phyloP scores from a whole-genome alignment of 23 tunicate species.

The Ascidia mentula region DNA sequence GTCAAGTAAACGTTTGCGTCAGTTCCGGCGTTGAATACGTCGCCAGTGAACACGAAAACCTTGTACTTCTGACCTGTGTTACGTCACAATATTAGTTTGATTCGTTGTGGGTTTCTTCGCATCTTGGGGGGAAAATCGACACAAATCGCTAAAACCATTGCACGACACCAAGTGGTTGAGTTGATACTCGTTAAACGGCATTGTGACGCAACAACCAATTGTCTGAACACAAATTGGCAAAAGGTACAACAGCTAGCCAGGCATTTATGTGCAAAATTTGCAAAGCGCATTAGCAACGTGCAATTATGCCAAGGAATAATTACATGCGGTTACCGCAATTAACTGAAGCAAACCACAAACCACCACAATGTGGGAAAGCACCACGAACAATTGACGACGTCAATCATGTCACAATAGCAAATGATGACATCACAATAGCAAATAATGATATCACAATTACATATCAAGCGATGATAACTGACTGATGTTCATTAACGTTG shows the following conservation, averaged over 20 bases:
- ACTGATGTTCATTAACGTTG: too few species aligned
- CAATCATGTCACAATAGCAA: not conserved
- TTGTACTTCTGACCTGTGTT: conserved; percentile 63
- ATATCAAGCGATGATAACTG: too few species aligned
- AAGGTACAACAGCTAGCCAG: too few species aligned
- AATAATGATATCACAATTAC: not conserved
- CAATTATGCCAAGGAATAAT: not conserved
- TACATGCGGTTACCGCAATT: not conserved
- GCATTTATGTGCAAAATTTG: too few species aligned
- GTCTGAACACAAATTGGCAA: too few species aligned
- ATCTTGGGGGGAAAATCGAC: too few species aligned
- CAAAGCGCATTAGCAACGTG: too few species aligned
- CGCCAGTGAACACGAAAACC: conserved; percentile 89
- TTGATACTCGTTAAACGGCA: too few species aligned
- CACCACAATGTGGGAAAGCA: not conserved
- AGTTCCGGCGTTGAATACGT: conserved; percentile 94
- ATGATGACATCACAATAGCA: not conserved
- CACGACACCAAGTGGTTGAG: too few species aligned
- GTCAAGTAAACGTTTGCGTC: conserved; percentile 94
- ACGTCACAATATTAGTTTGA: not conserved
- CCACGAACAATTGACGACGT: not conserved
- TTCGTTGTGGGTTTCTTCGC: not conserved
- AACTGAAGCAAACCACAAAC: not conserved
- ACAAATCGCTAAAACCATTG: too few species aligned
- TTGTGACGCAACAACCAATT: too few species aligned